phyloP scores from a whole-genome alignment of 2,113 vertebrate genomes.

The Leucopsar rothschildi region DNA sequence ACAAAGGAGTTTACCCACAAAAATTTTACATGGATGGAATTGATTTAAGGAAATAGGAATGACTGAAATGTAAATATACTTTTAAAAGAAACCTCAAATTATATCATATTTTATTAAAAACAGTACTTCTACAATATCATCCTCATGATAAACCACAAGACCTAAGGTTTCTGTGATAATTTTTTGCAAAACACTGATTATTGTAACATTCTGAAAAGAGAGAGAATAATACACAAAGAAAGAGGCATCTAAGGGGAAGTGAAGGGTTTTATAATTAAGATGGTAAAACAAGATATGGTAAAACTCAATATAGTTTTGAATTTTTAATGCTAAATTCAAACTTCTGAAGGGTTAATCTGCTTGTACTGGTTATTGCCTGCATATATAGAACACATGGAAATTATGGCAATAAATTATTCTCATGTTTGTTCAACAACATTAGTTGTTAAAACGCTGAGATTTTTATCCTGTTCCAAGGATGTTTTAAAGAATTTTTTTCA shows the following conservation, averaged over 20 bases:
- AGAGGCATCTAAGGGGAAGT: background rate
- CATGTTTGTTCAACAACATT: background rate
- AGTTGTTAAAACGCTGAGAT: background rate
- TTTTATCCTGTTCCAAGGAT: background rate
- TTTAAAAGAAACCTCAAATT: background rate
- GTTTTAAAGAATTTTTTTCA: background rate
- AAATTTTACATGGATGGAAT: background rate
- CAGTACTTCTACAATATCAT: background rate
- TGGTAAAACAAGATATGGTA: background rate
- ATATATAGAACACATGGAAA: background rate
- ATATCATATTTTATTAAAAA: background rate
- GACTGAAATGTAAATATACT: background rate
- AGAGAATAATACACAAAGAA: background rate
- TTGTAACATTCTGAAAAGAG: background rate
- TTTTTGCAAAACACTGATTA: background rate
- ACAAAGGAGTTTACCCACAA: background rate
- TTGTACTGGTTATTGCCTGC: background rate
- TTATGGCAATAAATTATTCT: background rate
- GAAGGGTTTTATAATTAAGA: background rate
- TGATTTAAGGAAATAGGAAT: background rate
- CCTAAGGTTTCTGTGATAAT: background rate
- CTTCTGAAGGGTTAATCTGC: background rate
- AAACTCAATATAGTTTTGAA: background rate
- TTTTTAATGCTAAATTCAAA: background rate
- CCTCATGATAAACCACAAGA: background rate